Evolutionary conservation across 2,113 vertebrate genomes (phyloP).

Genomic region (Pteruthius melanotis): DNA sequence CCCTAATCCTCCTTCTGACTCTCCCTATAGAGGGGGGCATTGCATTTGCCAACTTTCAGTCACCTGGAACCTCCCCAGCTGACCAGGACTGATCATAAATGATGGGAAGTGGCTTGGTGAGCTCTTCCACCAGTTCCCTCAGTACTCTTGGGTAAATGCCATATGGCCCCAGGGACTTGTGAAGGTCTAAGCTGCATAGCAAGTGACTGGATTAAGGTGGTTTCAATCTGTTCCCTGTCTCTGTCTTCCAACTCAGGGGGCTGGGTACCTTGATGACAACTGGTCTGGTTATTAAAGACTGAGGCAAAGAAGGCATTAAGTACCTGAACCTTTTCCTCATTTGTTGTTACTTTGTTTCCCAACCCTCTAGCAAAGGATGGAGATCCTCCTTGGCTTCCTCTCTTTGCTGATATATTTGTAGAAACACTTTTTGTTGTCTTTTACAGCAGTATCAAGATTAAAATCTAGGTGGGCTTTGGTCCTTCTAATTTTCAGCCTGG

Average conservation of each 20-base stretch:
- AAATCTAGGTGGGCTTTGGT: neutral
- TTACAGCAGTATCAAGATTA: neutral
- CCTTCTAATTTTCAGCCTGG: neutral
- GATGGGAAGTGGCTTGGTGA: neutral
- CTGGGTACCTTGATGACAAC: neutral
- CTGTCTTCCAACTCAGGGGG: neutral
- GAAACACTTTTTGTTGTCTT: neutral
- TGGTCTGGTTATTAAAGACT: neutral
- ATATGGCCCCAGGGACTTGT: neutral
- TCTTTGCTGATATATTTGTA: neutral
- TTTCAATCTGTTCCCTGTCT: neutral
- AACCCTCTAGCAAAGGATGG: neutral
- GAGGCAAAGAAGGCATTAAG: neutral
- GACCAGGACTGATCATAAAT: neutral
- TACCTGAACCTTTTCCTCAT: neutral
- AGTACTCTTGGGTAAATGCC: neutral
- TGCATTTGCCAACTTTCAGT: neutral
- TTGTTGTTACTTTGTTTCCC: neutral
- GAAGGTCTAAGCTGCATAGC: neutral
- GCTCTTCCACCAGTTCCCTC: neutral
- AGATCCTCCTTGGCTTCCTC: neutral
- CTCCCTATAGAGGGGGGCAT: neutral
- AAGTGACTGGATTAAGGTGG: neutral
- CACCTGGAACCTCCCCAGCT: neutral
- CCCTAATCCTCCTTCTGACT: neutral